Evolutionary conservation across 2,888 invertebrate genomes (phyloP).

Genomic region (Oeneis ivallda): DNA sequence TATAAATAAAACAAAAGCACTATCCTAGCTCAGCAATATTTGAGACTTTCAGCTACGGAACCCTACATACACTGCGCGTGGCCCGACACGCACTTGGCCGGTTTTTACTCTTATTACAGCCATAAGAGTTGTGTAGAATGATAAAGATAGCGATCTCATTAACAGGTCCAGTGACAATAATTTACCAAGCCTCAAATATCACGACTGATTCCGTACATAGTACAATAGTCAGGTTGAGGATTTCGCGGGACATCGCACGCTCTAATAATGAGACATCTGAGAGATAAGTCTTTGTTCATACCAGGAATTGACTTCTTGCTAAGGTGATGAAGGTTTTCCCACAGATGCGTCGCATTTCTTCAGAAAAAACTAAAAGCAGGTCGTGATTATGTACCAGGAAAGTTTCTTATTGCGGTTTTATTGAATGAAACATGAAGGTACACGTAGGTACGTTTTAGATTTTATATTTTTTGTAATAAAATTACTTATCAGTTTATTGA

Average conservation of each 20-base stretch:
- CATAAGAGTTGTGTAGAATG: neutral
- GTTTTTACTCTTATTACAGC: neutral
- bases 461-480: neutral
- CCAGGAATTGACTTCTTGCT: neutral
- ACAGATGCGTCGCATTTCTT: neutral
- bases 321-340: neutral
- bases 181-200: too few relatives aligned
- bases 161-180: too few relatives aligned
- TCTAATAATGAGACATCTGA: neutral
- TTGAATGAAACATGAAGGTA: neutral
- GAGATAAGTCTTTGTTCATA: neutral
- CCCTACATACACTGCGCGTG: too few relatives aligned
- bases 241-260: too few relatives aligned
- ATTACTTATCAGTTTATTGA: too few relatives aligned
- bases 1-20: too few relatives aligned
- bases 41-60: too few relatives aligned
- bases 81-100: too few relatives aligned
- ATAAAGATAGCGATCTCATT: neutral
- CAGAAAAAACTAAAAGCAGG: neutral
- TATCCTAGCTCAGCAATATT: too few relatives aligned
- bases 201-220: too few relatives aligned
- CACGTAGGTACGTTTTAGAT: neutral
- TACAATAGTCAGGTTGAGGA: too few relatives aligned
- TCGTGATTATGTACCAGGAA: neutral
- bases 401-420: too few relatives aligned